Base-by-base conservation (phyloP, 2,888 invertebrate species). In the Stramonita haemastoma region DNA sequence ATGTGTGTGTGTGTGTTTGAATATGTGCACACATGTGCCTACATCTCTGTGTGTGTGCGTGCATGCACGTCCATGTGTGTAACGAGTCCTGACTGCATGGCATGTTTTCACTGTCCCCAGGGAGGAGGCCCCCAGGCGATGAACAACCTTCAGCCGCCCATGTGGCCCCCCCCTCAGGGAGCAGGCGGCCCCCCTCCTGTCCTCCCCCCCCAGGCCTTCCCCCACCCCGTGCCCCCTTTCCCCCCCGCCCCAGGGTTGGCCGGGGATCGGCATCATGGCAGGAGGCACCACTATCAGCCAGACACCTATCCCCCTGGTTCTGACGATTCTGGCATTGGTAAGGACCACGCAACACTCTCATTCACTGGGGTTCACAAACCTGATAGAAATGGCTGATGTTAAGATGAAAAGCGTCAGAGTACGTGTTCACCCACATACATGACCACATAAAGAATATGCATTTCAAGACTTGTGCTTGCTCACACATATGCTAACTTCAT, bases 261-360 rank as follows among this genome's bases (percentile, higher is more conserved):
- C 15, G 60, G 26, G 11, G 73, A 89, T 85, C 79, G 90, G 11
- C 87, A 56, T n/a, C 85, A 56, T n/a, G 36, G 46, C 32, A 85
- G 88, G 34, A 86, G 83, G n/a, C 56, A 86, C 57, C 87, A 87
- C 46, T 84, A 56, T 22, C 66, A 56, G 4, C 84, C 56, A 26
- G 87, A 87, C 17, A 32, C 36, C 17, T 90, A 32, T 66, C 19
- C 22, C 26, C 29, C 29, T 60, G 66, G 60, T 13, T 26, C 22
- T 6, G 90, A 90, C 15, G 90, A 90, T 22, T 77, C 87, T 29
- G 88, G 88, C 19, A 70, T 90, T 19, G 90, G 90, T 90, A 60
- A 85, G 87, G n/a, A 57, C 46, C 46, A 8, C 46, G n/a, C n/a
- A n/a, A n/a, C n/a, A n/a, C n/a, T n/a, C n/a, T 46, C 8, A 8